These are phyloP conservation scores for Drosophila obscura DNA, from an alignment of 1,140 invertebrate species.

Conservation along the genomic window DNA sequence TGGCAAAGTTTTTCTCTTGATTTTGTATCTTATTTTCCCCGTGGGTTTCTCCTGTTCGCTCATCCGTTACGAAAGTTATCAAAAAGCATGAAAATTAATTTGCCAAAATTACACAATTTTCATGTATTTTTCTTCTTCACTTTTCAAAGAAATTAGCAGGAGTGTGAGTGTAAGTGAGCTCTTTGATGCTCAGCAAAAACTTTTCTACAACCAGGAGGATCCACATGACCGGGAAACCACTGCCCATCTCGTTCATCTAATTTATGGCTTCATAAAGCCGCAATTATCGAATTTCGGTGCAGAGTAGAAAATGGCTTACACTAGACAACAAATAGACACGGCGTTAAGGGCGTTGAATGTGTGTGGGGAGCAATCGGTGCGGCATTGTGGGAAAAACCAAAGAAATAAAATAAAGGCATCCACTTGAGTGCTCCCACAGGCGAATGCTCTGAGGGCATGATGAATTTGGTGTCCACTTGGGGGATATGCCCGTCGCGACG, in stretches of 20 bases:
- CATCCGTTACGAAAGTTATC: constrained; percentile 5
- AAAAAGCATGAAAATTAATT: constrained; percentile 34
- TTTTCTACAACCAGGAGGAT: constrained; percentile 17
- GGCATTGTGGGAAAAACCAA: no score
- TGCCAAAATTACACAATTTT: constrained; percentile 23
- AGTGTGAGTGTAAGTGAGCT: not conserved
- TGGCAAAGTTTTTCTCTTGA: constrained; percentile 28
- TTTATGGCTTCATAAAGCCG: constrained; percentile 55
- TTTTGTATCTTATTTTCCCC: constrained; percentile 23
- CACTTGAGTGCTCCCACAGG: no score
- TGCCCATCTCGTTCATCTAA: constrained; percentile 26
- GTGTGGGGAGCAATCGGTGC: not conserved
- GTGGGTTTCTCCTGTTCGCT: not conserved
- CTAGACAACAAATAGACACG: not conserved
- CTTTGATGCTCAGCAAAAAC: constrained; percentile 19
- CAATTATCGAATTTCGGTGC: constrained; percentile 41
- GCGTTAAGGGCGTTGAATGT: not conserved
- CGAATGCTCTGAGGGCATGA: no score
- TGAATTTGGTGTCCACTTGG: no score
- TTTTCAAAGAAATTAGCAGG: constrained; percentile 16
- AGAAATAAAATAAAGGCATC: not conserved
- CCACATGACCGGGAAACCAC: constrained; percentile 14
- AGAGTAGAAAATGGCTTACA: constrained; percentile 5
- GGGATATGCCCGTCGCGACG: no score
- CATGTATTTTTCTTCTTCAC: constrained; percentile 18